Percentiles rank a stretch among this genome's conserved stretches.
Conservation (phyloP, 2,797 vertebrate genomes). For the Cephalopachus bancanus region DNA sequence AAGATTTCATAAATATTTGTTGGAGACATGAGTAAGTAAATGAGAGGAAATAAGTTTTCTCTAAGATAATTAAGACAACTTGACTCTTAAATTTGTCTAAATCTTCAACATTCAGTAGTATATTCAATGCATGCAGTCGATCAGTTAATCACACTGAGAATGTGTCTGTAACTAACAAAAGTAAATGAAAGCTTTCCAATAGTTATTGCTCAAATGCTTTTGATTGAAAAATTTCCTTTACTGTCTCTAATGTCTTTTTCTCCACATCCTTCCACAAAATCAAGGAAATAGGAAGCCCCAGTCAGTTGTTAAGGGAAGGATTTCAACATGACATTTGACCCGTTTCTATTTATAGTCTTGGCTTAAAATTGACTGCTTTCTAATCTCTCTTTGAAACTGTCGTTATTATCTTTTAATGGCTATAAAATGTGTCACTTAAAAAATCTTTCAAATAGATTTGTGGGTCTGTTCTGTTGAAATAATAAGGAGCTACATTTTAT, state of each 20-base stretch:
- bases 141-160: not conserved
- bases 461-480: conserved; percentile 72
- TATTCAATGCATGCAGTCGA: not conserved
- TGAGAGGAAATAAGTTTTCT: not conserved
- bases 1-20: not conserved
- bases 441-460: conserved; percentile 77
- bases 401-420: conserved; percentile 79
- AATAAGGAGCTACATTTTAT: conserved; percentile 76
- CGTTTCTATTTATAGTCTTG: conserved; percentile 63
- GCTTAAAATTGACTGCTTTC: conserved; percentile 63
- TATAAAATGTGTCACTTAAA: conserved; percentile 62
- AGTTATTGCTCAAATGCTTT: not conserved
- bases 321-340: not conserved
- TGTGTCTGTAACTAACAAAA: not conserved
- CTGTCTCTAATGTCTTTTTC: not conserved
- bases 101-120: not conserved
- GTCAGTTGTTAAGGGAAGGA: not conserved
- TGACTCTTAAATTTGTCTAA: not conserved
- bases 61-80: not conserved
- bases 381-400: conserved; percentile 55
- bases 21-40: not conserved
- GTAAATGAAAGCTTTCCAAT: not conserved
- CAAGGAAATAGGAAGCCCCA: not conserved
- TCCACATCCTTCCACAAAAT: not conserved
- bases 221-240: not conserved